Percentiles rank a stretch among this genome's conserved stretches.
phyloP scores from a whole-genome alignment of 2,113 vertebrate species.

The Galemys pyrenaicus region DNA sequence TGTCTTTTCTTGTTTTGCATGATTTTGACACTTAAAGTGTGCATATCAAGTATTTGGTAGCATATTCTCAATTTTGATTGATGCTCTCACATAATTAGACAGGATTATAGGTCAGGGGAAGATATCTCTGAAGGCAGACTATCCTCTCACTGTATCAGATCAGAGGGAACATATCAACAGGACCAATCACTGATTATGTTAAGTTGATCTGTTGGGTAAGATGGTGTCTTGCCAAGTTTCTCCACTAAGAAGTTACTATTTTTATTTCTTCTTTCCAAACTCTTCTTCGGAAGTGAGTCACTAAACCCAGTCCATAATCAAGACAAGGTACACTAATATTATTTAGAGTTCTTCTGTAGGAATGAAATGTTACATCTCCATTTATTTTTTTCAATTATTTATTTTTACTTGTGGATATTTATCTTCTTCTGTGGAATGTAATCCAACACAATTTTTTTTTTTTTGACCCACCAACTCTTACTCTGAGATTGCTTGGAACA shows the following conservation, averaged over 20 bases:
- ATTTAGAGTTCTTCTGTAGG: neutral
- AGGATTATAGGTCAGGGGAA: neutral
- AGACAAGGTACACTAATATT: neutral
- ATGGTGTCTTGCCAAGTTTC: neutral
- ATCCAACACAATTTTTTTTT: neutral
- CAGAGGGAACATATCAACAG: neutral
- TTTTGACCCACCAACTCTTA: no score
- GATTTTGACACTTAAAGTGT: neutral
- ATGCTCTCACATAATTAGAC: neutral
- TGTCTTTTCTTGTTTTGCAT: neutral
- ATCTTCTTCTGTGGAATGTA: neutral
- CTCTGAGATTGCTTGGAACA: no score
- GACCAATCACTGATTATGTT: neutral
- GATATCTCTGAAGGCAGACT: neutral
- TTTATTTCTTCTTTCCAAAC: neutral
- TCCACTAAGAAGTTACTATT: neutral
- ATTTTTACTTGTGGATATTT: neutral
- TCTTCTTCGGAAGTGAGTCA: neutral
- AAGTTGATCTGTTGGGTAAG: neutral
- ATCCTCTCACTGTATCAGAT: neutral
- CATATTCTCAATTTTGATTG: neutral
- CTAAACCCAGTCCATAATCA: neutral
- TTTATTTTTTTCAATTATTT: neutral
- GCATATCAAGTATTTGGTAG: neutral
- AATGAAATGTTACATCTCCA: neutral